Base-by-base conservation (phyloP, 1,140 invertebrate species). In the Lerema accius region DNA sequence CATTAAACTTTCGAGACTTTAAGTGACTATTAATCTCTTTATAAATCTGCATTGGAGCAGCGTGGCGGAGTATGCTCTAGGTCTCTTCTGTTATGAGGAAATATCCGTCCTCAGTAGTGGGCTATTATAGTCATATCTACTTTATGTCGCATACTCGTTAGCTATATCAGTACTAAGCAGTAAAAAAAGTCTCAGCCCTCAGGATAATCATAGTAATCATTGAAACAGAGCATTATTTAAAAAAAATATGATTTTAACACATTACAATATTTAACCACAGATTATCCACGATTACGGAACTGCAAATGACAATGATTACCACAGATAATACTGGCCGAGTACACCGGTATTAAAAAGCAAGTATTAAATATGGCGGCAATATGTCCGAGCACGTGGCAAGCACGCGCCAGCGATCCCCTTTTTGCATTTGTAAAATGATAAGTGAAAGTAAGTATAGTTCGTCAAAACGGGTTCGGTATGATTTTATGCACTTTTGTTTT, bases 341-440 rank as follows among this genome's bases (percentile, higher is more conserved):
- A 53, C 53, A 43, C 61, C 39, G 68, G 67, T 62, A 64, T 50
- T 39, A 75, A 71, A 80, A 82, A 78, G 79, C 76, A 59, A 76
- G 67, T 71, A 71, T 67, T 66, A 60, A 73, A 76, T 68, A 73
- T 67, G 73, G 74, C 68, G 61, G 68, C 71, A 81, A 85, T 79
- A 76, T 76, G 71, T 78, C 69, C 73, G 53, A 76, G 69, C 84
- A 85, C 86, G 86, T 77, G 86, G 14, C 48, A 9, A 62, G 40
- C 84, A 86, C 86, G 83, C 80, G 86, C 60, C 69, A 10, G 17
- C 4, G 43, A 43, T 66, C 66, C 70, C 65, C 63, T 32, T 15
- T 37, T 19, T 35, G 11, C 10, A 48, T 26, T 48, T 26, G 45
- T 28, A 10, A 26, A 26, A 11, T 26, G 0, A 4, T 4, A 19